Base-by-base conservation (phyloP, 2,797 vertebrate genomes). In the Melanotaenia parkinsoni region DNA sequence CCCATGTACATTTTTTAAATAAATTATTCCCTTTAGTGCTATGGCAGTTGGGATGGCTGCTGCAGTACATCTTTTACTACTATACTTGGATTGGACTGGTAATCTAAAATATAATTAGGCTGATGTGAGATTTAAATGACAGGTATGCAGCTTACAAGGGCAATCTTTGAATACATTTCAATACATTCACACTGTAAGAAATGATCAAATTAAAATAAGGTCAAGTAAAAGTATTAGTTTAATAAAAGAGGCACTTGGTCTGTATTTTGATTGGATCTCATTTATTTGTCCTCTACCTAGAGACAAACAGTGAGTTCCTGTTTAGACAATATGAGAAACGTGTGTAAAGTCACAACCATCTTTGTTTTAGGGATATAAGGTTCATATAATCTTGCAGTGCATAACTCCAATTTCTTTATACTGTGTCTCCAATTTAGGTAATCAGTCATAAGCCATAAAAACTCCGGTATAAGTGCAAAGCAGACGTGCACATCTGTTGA, bases 401-500 rank as follows among this genome's bases (percentile, higher is more conserved):
- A 24, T 50, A 70, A 45, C 47, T 35, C 18, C 64, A 77, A 26
- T 64, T 40, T 59, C 38, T 59, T 20, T 62, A n/a, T 33, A 53
- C 18, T 11, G 2, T 64, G 63, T 58, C 58, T 72, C 60, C 38
- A 47, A 59, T 69, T 43, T 62, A 45, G 56, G 51, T 37, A 54
- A 35, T 74, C 11, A 53, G 51, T 8, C 32, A 8, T 33, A 33
- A 35, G 18, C 54, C 71, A 60, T 67, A 71, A 80, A 56, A 50
- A 50, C 58, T 79, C 65, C 74, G 72, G 66, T 70, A 75, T 85
- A 66, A 83, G 50, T 50, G 65, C 45, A 76, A 76, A 85, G 73
- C 79, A 75, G 85, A 77, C 66, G 62, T 67, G 64, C 68, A 76
- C n/a, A 56, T 63, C 73, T 70, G 76, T 72, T 81, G 74, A 77